These are phyloP conservation scores for Venusia cambrica DNA, from an alignment of 2,888 invertebrate species.

Conservation along the genomic window DNA sequence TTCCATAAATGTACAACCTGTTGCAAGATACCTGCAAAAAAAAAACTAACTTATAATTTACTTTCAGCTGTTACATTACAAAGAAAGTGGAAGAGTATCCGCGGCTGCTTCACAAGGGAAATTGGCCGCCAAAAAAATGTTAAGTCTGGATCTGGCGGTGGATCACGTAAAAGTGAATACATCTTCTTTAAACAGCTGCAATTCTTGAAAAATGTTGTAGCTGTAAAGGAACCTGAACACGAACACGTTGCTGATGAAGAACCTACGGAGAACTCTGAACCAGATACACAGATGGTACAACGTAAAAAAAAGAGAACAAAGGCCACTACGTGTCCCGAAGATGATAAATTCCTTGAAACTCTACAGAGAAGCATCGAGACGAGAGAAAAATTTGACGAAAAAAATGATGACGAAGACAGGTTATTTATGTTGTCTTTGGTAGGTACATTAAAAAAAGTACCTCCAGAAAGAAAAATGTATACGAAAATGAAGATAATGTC, in stretches of 20 bases:
- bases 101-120: constrained; percentile 27
- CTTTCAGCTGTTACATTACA: constrained; percentile 20
- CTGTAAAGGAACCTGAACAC: constrained; percentile 15
- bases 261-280: background rate
- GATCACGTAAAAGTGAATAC: constrained; percentile 28
- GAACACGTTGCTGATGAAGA: constrained; percentile 1
- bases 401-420: constrained; percentile 6
- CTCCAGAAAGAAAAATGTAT: constrained; percentile 16
- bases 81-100: constrained; percentile 28
- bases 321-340: constrained; percentile 2
- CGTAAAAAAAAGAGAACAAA: constrained; percentile 1
- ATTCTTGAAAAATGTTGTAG: constrained; percentile 23
- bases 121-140: constrained; percentile 22
- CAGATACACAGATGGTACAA: background rate
- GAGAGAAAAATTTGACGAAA: constrained; percentile 2
- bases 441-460: constrained; percentile 17
- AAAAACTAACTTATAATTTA: constrained; percentile 10
- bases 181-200: constrained; percentile 26
- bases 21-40: constrained; percentile 23
- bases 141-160: too few species aligned
- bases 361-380: constrained; percentile 3
- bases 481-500: constrained; percentile 16
- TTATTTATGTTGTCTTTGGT: constrained; percentile 18
- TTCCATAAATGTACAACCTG: constrained; percentile 20
- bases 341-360: constrained; percentile 6